A percentile compares a stretch with the other conserved stretches of the same genome.
phyloP scores from a whole-genome alignment of 2,113 vertebrate species.

The Megaceryle torquata region DNA sequence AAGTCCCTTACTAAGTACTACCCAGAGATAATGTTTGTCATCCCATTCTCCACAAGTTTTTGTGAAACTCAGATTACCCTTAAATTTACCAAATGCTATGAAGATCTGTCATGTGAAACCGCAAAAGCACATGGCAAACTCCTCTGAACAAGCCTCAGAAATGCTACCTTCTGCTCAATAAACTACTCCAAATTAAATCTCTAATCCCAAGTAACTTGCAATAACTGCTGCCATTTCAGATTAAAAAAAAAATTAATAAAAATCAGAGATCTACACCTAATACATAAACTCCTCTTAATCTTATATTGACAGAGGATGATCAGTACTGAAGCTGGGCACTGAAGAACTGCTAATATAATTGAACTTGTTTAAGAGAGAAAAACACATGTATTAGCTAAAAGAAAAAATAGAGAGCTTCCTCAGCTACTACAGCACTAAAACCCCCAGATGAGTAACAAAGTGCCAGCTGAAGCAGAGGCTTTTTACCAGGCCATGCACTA shows the following conservation, averaged over 20 bases:
- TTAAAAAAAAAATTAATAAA: not conserved
- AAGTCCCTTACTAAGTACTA: not conserved
- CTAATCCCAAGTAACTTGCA: not conserved
- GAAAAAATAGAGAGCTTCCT: not conserved
- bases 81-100: fast-evolving
- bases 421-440: not conserved
- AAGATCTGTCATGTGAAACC: not conserved
- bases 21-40: not conserved
- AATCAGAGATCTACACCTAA: not conserved
- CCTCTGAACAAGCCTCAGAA: not conserved
- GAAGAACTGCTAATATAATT: not conserved
- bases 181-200: not conserved
- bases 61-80: not conserved
- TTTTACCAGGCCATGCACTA: not conserved
- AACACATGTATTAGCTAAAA: no score
- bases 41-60: not conserved
- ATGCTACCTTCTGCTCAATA: not conserved
- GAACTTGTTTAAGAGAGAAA: no score
- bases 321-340: not conserved
- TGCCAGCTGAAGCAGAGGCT: not conserved
- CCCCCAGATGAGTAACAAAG: not conserved
- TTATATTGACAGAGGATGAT: not conserved
- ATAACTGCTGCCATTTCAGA: not conserved
- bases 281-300: not conserved
- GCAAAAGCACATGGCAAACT: not conserved